These are phyloP conservation scores for Agrotis ipsilon DNA, from an alignment of 2,888 invertebrate genomes.

Conservation along the genomic window DNA sequence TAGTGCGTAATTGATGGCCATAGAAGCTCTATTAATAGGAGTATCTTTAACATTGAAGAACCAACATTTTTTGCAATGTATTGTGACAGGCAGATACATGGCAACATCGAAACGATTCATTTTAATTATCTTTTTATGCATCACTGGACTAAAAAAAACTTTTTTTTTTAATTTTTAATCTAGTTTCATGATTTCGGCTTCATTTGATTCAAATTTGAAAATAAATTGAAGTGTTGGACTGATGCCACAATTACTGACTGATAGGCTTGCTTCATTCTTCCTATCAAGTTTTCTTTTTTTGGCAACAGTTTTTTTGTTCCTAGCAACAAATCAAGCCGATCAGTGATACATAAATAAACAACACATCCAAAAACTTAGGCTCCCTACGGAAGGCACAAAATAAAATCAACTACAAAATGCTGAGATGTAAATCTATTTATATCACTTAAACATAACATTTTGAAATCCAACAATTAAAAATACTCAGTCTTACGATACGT, in stretches of 20 bases:
- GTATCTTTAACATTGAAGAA: background rate
- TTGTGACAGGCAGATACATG: constrained; percentile 30
- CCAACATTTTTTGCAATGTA: constrained; percentile 8
- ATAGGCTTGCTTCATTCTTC: too few species aligned
- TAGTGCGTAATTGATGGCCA: background rate
- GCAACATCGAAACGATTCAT: constrained; percentile 16
- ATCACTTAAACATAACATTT: constrained; percentile 57
- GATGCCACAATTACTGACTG: background rate
- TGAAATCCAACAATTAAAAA: constrained; percentile 63
- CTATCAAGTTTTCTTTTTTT: too few species aligned
- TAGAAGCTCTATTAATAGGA: background rate
- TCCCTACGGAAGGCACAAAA: constrained; percentile 18
- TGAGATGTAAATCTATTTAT: constrained; percentile 59
- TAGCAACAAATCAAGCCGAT: too few species aligned
- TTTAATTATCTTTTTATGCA: constrained; percentile 1
- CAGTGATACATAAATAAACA: constrained; percentile 35
- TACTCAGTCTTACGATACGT: constrained; percentile 73
- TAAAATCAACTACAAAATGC: constrained; percentile 66
- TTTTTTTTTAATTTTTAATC: background rate
- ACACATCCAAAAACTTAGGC: background rate
- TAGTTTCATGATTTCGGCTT: background rate
- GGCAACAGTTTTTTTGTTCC: too few species aligned
- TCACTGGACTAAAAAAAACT: constrained; percentile 1
- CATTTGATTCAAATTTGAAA: background rate
- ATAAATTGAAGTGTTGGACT: too few species aligned